Percentiles rank a stretch among this genome's conserved stretches.
Evolutionary conservation across 2,888 invertebrate genomes (phyloP).

Genomic region (Caenorhabditis drosophilae): DNA sequence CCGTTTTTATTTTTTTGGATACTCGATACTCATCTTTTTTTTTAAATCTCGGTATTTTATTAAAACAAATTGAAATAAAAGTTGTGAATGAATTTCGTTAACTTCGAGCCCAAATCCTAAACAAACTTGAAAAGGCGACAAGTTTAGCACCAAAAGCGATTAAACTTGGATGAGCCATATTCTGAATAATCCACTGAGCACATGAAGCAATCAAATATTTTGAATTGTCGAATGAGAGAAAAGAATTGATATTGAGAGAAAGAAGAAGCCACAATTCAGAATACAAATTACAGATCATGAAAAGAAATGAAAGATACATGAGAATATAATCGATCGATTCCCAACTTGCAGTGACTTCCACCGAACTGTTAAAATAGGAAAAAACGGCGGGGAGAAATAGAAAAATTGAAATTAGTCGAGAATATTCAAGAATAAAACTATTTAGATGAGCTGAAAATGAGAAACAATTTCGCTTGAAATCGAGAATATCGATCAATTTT

Average conservation of each 20-base stretch:
- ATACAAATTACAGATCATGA: slow-evolving; percentile 62
- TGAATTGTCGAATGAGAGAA: slow-evolving; percentile 34
- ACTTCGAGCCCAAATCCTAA: slow-evolving; percentile 28
- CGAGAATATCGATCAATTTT: too few species aligned
- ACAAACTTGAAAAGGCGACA: slow-evolving; percentile 32
- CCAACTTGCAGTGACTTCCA: slow-evolving; percentile 66
- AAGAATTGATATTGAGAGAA: slow-evolving; percentile 19
- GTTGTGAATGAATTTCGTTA: not conserved
- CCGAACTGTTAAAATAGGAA: slow-evolving; percentile 47
- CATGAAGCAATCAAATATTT: slow-evolving; percentile 44
- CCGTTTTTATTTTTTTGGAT: slow-evolving; percentile 2
- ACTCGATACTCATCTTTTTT: too few species aligned
- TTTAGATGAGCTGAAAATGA: slow-evolving; percentile 42
- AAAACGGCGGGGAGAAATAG: slow-evolving; percentile 56
- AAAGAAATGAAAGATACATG: slow-evolving; percentile 59
- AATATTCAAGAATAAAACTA: slow-evolving; percentile 36
- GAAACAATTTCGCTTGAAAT: too few species aligned
- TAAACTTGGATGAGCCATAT: slow-evolving; percentile 50
- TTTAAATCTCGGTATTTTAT: too few species aligned
- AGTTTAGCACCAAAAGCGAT: slow-evolving; percentile 46
- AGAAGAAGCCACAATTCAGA: slow-evolving; percentile 61
- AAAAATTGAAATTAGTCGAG: slow-evolving; percentile 24
- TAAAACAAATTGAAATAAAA: not conserved
- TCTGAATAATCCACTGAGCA: slow-evolving; percentile 63
- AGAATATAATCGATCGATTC: slow-evolving; percentile 66